Evolutionary conservation across 2,797 vertebrate species (phyloP).

Genomic region (Notamacropus eugenii): DNA sequence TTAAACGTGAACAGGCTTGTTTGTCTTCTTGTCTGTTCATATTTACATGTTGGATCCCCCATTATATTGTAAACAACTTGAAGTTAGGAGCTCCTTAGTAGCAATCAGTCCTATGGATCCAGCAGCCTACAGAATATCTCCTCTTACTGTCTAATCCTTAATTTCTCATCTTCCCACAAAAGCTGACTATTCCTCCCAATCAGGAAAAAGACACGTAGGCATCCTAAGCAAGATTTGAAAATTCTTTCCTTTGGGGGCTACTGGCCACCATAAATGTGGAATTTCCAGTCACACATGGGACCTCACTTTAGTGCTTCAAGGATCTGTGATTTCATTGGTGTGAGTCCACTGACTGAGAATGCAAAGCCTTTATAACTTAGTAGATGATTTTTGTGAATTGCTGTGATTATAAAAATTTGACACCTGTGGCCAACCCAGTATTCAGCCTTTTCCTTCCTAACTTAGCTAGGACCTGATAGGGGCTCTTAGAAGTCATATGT

Average conservation of each 20-base stretch:
- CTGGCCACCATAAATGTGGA: background rate
- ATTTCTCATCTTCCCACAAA: constrained; percentile 52
- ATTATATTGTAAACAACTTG: background rate
- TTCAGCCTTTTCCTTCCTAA: background rate
- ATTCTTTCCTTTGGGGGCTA: background rate
- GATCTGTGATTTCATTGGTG: background rate
- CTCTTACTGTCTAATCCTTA: constrained; percentile 59
- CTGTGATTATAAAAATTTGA: background rate
- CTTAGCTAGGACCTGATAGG: background rate
- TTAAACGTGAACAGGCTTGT: background rate
- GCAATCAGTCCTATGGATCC: constrained; percentile 67
- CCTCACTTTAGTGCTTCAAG: background rate
- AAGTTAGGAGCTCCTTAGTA: constrained; percentile 52
- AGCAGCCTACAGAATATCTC: constrained; percentile 61
- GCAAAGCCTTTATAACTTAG: background rate
- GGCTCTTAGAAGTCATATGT: too few relatives aligned
- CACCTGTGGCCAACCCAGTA: background rate
- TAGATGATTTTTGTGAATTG: background rate
- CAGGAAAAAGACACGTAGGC: background rate
- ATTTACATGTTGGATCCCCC: background rate
- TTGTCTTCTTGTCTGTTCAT: background rate
- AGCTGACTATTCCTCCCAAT: background rate
- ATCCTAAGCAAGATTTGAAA: background rate
- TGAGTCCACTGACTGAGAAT: background rate
- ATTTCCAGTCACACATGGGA: background rate